A percentile compares a stretch with the other conserved stretches of the same genome.
Conservation (phyloP, 2,888 invertebrate genomes). For the Alloscopus bannaensis region DNA sequence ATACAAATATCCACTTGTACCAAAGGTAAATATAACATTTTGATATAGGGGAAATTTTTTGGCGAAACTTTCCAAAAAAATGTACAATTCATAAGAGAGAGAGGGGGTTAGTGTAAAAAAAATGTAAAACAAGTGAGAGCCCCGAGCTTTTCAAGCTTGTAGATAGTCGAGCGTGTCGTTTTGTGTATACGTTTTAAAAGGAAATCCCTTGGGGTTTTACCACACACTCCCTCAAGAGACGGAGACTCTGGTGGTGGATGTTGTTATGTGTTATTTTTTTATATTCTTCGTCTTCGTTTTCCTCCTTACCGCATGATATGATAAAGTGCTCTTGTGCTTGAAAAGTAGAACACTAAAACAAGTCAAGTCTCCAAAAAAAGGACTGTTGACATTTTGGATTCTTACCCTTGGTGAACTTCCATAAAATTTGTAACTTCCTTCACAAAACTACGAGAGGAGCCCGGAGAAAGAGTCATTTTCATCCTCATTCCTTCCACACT, state of each 20-base stretch:
- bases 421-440: constrained; percentile 39
- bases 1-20: background rate
- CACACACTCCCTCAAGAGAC: constrained; percentile 31
- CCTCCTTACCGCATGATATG: constrained; percentile 48
- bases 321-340: constrained; percentile 45
- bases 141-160: too few species aligned
- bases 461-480: background rate
- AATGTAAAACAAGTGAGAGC: constrained; percentile 9
- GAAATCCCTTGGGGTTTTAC: constrained; percentile 45
- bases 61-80: too few species aligned
- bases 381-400: constrained; percentile 55
- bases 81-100: background rate
- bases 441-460: background rate
- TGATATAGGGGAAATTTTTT: too few species aligned
- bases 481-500: too few species aligned
- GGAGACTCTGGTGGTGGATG: too few species aligned
- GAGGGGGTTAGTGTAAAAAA: constrained; percentile 4
- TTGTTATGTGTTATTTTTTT: constrained; percentile 6
- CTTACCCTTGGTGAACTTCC: constrained; percentile 37
- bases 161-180: background rate
- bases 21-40: background rate
- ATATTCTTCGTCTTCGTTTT: constrained; percentile 17
- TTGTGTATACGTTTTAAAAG: constrained; percentile 27
- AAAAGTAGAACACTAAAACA: constrained; percentile 45
- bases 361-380: constrained; percentile 49